Evolutionary conservation across 2,113 vertebrate species (phyloP), one percentile per base, ranked within the genome.

Genomic region (Hemiscyllium ocellatum): DNA sequence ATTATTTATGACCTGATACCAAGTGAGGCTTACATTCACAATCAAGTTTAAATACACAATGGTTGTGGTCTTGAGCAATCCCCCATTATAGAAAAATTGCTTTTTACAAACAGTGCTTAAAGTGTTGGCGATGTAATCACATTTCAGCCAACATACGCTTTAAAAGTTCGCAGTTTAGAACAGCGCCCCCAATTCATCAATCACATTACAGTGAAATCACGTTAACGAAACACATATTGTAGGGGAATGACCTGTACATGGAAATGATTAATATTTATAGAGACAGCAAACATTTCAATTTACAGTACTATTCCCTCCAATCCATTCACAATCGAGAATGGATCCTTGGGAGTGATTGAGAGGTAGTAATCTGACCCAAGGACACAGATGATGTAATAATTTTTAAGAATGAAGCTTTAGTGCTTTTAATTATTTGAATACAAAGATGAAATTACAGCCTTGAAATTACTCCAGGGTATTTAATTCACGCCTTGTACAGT

Each of bases 381-480:
- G 66, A 22, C 47, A 69, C 42, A 70, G 93, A 95, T 95, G 42
- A 95, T 95, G 47, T 72, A 95, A 52, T 95, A 72, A 95, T 33
- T 65, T 95, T 72, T 42, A 72, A 33, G 42, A 76, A 68, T 72
- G 42, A 72, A 95, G 94, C 94, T 95, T 95, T 95, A 95, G 69
- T 95, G 69, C 42, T 95, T 50, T 95, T 95, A 72, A 95, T 95
- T 29, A 95, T 95, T 68, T 17, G 94, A 95, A 26, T 33, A 52
- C 42, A 70, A 95, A 24, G 94, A 95, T 95, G 94, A 95, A 95
- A 95, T 95, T 95, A 95, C 94, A 95, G 94, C 94, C 94, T 52
- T 95, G 94, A 52, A 72, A 70, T 95, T 70, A 95, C 94, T 95
- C 42, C 42, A 95, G 94, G 69, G 94, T 76, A 72, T 95, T 95